These are phyloP conservation scores for Manduca sexta DNA, from an alignment of 1,140 invertebrate genomes.

Conservation along the genomic window DNA sequence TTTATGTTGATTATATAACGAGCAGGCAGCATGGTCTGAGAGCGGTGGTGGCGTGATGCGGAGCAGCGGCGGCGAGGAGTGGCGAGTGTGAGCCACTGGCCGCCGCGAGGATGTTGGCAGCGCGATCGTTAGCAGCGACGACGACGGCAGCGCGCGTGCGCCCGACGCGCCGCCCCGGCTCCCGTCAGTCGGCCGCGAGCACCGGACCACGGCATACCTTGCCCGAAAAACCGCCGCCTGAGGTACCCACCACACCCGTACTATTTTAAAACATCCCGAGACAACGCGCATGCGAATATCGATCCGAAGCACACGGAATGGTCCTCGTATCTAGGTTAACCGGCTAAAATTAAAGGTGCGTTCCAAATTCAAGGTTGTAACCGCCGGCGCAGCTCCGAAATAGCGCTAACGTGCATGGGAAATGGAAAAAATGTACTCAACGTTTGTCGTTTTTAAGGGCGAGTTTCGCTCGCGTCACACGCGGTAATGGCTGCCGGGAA, in stretches of 20 bases:
- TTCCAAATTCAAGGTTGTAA: conserved; percentile 64
- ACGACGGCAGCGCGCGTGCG: conserved; percentile 37
- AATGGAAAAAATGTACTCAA: conserved; percentile 43
- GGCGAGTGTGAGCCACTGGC: not conserved
- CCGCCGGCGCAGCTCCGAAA: conserved; percentile 61
- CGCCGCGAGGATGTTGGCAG: not conserved
- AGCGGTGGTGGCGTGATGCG: no score
- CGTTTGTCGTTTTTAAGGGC: conserved; percentile 41
- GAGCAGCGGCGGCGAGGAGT: not conserved
- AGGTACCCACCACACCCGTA: conserved; percentile 34
- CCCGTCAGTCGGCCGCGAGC: conserved; percentile 49
- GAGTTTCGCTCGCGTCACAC: conserved; percentile 38
- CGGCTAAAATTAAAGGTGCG: conserved; percentile 71
- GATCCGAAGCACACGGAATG: conserved; percentile 53
- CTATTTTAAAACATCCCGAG: conserved; percentile 42
- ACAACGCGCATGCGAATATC: conserved; percentile 60
- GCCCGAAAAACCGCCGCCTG: conserved; percentile 26
- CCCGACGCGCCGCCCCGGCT: conserved; percentile 15
- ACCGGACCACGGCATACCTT: conserved; percentile 34
- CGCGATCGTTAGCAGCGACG: conserved; percentile 39
- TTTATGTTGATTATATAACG: no score
- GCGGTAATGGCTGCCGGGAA: conserved; percentile 47
- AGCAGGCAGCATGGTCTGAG: no score
- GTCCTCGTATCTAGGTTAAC: conserved; percentile 67
- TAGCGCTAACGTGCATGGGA: conserved; percentile 58